Base-by-base conservation (phyloP, 1,140 invertebrate species). In the Drosophila lacertosa region DNA sequence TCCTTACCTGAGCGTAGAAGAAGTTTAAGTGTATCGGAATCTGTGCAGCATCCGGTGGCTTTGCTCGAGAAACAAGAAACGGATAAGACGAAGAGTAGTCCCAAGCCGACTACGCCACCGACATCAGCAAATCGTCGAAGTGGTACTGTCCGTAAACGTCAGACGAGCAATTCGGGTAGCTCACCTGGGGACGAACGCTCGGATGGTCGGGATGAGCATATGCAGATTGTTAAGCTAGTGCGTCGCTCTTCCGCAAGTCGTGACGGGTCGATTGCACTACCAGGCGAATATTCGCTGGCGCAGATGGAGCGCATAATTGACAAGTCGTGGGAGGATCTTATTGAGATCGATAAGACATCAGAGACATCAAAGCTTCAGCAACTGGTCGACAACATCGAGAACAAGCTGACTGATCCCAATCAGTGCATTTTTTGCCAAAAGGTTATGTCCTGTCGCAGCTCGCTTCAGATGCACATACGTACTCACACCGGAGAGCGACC, bases 401-500 rank as follows among this genome's bases (percentile, higher is more conserved):
- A 97, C 91, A 99, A 99, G 92, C 92, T 98, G 59, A 97, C 96
- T 2, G 98, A 99, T 92, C 98, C 98, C 0, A 99, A 99, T 91
- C 97, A 99, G 92, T 99, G 99, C 92, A 96, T 99, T 10, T 98
- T 99, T 67, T 99, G 99, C 91, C 97, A 99, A 90, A 94, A 98
- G 68, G 97, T 99, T 24, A 94, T 99, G 22, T 99, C 98, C 40
- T 99, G 98, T 92, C 99, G 99, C 92, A 98, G 97, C 91, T 98
- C 98, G 3, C 93, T 99, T 26, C 98, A 99, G 92, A 99, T 99
- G 98, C 99, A 99, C 92, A 99, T 99, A 92, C 93, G 97, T 62
- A 98, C 97, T n/a, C 90, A 91, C 37, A 91, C 91, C 0, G 97
- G 98, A 2, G 98, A 99, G 91, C 92, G 98, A 53, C 98, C 98